Percentiles rank a stretch among this genome's conserved stretches.
These are phyloP conservation scores for Microplitis deprimator DNA, from an alignment of 2,888 invertebrate genomes.

Conservation along the genomic window DNA sequence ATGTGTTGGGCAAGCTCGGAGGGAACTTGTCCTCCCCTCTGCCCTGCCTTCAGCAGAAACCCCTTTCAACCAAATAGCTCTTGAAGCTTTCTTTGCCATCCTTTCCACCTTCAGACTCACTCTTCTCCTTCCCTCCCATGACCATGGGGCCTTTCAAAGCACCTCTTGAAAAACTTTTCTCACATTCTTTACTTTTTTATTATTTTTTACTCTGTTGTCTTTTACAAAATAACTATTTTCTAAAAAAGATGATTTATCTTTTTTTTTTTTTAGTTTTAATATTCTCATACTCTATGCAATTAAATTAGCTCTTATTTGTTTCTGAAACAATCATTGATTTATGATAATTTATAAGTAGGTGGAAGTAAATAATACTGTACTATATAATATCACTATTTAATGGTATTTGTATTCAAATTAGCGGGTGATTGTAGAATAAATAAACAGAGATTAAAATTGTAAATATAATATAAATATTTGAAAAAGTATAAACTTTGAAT, in stretches of 20 bases:
- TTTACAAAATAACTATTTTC: neutral
- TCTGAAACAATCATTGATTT: too few species aligned
- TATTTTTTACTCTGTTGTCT: neutral
- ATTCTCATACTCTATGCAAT: neutral
- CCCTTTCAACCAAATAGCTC: conserved; percentile 45
- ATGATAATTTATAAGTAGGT: too few species aligned
- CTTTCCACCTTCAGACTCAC: conserved; percentile 32
- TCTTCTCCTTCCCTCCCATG: conserved; percentile 17
- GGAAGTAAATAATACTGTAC: too few species aligned
- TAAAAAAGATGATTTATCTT: neutral
- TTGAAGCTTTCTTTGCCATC: conserved; percentile 34
- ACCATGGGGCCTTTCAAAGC: conserved; percentile 22
- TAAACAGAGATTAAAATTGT: too few species aligned
- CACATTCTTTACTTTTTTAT: conserved; percentile 18
- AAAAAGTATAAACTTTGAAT: conserved; percentile 23
- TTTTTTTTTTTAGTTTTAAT: neutral
- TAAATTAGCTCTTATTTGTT: too few species aligned
- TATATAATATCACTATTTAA: too few species aligned
- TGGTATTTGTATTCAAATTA: too few species aligned
- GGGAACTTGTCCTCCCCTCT: conserved; percentile 14
- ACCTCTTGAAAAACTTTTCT: conserved; percentile 19
- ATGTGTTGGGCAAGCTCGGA: conserved; percentile 40
- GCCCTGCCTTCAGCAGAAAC: conserved; percentile 36
- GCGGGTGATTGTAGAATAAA: too few species aligned
- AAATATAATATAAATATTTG: neutral